Evolutionary conservation across 2,797 vertebrate genomes (phyloP).

Genomic region (Tauraco hartlaubi): DNA sequence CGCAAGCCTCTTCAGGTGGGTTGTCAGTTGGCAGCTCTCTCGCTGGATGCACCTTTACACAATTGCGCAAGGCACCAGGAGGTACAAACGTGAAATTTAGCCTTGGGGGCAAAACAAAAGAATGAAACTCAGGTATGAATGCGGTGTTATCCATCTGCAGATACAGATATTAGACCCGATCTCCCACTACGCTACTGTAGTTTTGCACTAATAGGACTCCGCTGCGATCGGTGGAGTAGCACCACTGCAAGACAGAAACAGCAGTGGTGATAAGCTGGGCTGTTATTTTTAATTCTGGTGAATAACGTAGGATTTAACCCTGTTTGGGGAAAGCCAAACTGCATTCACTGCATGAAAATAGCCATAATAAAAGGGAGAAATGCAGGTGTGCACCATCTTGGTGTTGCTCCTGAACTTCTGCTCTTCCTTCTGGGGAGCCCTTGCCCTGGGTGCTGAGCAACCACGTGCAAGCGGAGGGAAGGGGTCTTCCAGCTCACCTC

Average conservation of each 20-base stretch:
- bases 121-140: constrained; percentile 32
- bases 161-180: constrained; percentile 38
- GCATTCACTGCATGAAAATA: neutral
- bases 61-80: constrained; percentile 64
- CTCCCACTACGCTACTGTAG: constrained; percentile 7
- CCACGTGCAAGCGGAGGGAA: neutral
- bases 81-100: constrained; percentile 62
- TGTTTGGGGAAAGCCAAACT: neutral
- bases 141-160: constrained; percentile 39
- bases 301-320: neutral
- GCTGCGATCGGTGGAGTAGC: neutral
- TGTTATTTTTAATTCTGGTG: constrained; percentile 8
- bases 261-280: neutral
- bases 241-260: neutral
- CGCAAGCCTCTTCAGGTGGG: constrained; percentile 9
- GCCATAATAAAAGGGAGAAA: neutral
- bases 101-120: constrained; percentile 65
- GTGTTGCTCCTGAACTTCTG: neutral
- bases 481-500: neutral
- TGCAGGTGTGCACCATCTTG: neutral
- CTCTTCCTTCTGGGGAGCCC: neutral
- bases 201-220: neutral
- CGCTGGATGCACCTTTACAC: constrained; percentile 58
- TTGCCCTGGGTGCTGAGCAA: neutral
- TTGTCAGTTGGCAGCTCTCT: constrained; percentile 61